These are phyloP conservation scores for Apis dorsata DNA, from an alignment of 1,140 invertebrate genomes.

Conservation along the genomic window DNA sequence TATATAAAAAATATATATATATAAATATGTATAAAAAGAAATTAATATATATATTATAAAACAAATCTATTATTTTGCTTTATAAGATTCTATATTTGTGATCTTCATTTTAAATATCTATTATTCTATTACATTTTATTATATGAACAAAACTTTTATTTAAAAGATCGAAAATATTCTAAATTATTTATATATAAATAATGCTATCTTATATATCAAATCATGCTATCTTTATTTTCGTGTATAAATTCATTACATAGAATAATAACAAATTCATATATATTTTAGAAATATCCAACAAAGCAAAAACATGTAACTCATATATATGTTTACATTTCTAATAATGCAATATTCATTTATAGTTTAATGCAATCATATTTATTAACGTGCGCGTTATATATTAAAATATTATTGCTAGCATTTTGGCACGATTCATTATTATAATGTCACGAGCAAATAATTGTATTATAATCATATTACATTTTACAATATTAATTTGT, in stretches of 20 bases:
- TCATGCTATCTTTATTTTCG: neutral
- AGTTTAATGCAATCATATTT: neutral
- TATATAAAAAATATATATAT: too few relatives aligned
- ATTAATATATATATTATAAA: too few relatives aligned
- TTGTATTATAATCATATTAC: neutral
- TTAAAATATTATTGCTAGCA: neutral
- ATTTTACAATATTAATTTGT: slow-evolving; percentile 5
- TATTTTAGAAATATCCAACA: neutral
- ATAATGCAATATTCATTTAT: neutral
- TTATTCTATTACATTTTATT: too few relatives aligned
- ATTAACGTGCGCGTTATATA: neutral
- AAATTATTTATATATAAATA: neutral
- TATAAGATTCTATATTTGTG: too few relatives aligned
- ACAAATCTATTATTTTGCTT: too few relatives aligned
- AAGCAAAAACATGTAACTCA: neutral
- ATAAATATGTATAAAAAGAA: too few relatives aligned
- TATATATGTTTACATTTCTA: neutral
- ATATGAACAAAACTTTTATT: too few relatives aligned
- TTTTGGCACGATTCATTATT: neutral
- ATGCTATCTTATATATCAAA: neutral
- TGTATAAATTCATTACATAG: neutral
- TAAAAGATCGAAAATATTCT: neutral
- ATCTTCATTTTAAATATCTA: too few relatives aligned
- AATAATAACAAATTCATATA: neutral
- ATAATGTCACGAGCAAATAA: neutral